These are phyloP conservation scores for Aphodius sticticus DNA, from an alignment of 2,888 invertebrate genomes.

Conservation along the genomic window DNA sequence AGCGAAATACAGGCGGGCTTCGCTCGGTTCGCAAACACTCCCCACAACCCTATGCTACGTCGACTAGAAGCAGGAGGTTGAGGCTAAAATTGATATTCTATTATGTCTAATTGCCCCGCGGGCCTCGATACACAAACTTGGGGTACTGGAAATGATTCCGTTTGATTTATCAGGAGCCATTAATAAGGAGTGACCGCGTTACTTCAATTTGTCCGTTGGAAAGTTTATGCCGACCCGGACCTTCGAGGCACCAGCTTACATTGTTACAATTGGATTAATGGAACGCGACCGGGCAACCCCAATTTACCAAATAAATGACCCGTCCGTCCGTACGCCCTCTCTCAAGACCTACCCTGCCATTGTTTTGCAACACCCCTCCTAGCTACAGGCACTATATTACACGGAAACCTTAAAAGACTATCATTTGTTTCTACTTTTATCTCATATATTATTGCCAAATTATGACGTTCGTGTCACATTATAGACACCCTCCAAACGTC, in stretches of 20 bases:
- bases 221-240: background rate
- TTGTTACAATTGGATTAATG: slow-evolving; percentile 4
- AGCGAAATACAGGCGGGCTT: background rate
- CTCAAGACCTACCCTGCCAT: background rate
- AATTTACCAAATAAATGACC: slow-evolving; percentile 4
- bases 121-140: background rate
- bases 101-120: background rate
- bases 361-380: background rate
- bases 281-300: background rate
- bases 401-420: background rate
- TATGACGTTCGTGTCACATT: too few species aligned
- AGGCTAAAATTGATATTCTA: background rate
- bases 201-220: background rate
- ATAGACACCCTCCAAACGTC: too few species aligned
- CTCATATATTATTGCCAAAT: too few species aligned
- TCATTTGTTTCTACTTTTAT: background rate
- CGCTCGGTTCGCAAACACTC: background rate
- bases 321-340: background rate
- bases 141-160: background rate
- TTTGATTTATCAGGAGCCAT: background rate
- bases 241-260: background rate
- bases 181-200: background rate
- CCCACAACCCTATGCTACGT: background rate
- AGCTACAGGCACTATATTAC: background rate
- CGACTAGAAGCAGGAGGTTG: background rate